Conservation (phyloP, 92 coral and sea anemone genomes). For the Phymanthus crucifer region DNA sequence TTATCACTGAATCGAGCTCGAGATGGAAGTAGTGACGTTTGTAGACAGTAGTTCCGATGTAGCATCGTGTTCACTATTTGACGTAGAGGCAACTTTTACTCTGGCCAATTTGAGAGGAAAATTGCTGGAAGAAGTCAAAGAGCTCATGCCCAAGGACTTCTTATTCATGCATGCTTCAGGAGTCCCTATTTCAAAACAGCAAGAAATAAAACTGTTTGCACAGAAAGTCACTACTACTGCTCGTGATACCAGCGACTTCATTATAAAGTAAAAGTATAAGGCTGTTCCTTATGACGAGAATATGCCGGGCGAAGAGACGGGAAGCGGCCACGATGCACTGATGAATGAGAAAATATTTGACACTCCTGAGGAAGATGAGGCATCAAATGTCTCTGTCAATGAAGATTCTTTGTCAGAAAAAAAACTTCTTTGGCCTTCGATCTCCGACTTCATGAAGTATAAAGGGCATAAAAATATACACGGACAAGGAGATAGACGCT, state of each 20-base stretch:
- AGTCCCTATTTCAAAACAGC: no score
- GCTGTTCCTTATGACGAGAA: no score
- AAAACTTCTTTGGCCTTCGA: conserved; percentile 15
- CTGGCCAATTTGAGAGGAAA: not conserved
- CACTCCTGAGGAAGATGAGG: conserved; percentile 2
- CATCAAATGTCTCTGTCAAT: not conserved
- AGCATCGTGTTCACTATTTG: conserved; percentile 9
- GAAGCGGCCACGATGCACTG: conserved; percentile 2
- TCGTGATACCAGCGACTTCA: not conserved
- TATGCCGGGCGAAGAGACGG: no score
- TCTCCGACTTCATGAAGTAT: conserved; percentile 9
- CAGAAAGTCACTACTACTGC: no score
- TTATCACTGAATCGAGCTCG: not conserved
- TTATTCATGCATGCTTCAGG: conserved; percentile 3
- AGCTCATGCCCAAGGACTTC: conserved; percentile 19
- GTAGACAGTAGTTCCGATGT: not conserved
- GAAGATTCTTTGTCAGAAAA: not conserved
- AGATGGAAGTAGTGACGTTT: conserved; percentile 4
- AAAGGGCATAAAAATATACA: conserved; percentile 11
- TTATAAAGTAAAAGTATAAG: conserved; percentile 15
- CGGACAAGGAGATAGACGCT: conserved; percentile 5
- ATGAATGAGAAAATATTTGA: not conserved
- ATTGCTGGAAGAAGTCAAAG: not conserved
- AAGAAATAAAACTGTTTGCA: no score
- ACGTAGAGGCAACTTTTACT: not conserved